These are phyloP conservation scores for Plusia festucae DNA, from an alignment of 2,888 invertebrate genomes.

Conservation along the genomic window DNA sequence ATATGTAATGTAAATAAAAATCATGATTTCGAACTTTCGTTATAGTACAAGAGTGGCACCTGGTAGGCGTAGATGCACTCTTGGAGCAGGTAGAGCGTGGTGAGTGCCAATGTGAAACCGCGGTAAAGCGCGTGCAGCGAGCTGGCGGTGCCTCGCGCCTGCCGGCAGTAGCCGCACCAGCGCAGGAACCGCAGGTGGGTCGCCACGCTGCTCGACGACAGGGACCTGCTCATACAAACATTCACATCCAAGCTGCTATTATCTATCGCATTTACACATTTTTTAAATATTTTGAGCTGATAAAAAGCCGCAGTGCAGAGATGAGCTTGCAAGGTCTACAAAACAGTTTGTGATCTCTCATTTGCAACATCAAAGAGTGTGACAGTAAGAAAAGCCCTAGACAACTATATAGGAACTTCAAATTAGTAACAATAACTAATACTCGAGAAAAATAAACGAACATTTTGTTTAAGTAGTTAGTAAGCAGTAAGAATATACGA, in stretches of 20 bases:
- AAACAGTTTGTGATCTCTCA: too few relatives aligned
- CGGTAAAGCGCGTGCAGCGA: conserved; percentile 57
- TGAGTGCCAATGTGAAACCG: conserved; percentile 56
- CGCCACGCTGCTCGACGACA: conserved; percentile 56
- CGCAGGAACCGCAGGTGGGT: conserved; percentile 62
- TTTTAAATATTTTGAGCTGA: too few relatives aligned
- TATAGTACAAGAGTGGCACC: conserved; percentile 44
- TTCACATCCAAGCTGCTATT: not conserved
- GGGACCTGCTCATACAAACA: conserved; percentile 29
- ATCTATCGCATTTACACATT: too few relatives aligned
- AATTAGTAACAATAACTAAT: too few relatives aligned
- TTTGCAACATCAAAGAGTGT: too few relatives aligned
- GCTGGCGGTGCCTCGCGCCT: conserved; percentile 13
- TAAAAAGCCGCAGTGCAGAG: too few relatives aligned
- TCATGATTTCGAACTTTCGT: too few relatives aligned
- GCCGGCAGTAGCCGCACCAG: conserved; percentile 61
- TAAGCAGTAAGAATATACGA: too few relatives aligned
- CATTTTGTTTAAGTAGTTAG: conserved; percentile 14
- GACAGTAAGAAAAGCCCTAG: too few relatives aligned
- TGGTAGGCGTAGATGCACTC: conserved; percentile 68
- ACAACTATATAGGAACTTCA: too few relatives aligned
- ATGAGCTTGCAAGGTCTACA: too few relatives aligned
- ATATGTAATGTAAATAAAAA: too few relatives aligned
- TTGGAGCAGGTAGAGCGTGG: conserved; percentile 64
- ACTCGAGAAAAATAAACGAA: conserved; percentile 12